Evolutionary conservation across 2,888 invertebrate species (phyloP).

Genomic region (Coremacera marginata): DNA sequence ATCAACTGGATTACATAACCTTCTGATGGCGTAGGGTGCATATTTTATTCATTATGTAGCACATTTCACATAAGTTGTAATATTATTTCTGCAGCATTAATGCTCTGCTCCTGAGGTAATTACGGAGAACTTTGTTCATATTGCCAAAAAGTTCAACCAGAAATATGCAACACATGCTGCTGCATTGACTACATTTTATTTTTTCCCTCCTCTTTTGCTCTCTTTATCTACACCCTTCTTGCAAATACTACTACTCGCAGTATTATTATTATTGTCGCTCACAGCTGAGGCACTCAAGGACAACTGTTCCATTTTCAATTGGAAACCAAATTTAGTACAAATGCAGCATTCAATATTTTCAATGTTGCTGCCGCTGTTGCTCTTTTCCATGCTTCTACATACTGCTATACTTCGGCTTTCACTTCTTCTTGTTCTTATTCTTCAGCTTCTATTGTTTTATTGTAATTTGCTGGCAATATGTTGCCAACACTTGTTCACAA

Average conservation of each 20-base stretch:
- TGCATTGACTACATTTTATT: neutral
- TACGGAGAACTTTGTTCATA: constrained; percentile 4
- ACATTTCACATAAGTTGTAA: no score
- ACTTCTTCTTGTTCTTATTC: neutral
- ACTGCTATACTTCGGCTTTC: neutral
- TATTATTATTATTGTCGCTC: neutral
- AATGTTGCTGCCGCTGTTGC: constrained; percentile 20
- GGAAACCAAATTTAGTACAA: constrained; percentile 28
- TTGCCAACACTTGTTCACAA: constrained; percentile 67
- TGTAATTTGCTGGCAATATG: constrained; percentile 47
- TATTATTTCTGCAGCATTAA: no score
- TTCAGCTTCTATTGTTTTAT: neutral
- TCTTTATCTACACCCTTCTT: no score
- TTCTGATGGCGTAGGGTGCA: no score
- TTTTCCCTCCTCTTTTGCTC: neutral
- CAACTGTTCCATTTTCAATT: constrained; percentile 13
- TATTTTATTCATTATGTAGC: no score
- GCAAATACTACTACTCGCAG: neutral
- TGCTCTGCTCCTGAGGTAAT: constrained; percentile 24
- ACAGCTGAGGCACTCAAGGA: constrained; percentile 11
- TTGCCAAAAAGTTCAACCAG: no score
- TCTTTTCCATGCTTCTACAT: neutral
- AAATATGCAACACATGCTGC: constrained; percentile 11
- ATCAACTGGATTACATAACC: no score
- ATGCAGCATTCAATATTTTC: constrained; percentile 41